Evolutionary conservation across 2,797 vertebrate species (phyloP), one percentile per base, ranked within the genome.

Genomic region (Tarsius wallacei): DNA sequence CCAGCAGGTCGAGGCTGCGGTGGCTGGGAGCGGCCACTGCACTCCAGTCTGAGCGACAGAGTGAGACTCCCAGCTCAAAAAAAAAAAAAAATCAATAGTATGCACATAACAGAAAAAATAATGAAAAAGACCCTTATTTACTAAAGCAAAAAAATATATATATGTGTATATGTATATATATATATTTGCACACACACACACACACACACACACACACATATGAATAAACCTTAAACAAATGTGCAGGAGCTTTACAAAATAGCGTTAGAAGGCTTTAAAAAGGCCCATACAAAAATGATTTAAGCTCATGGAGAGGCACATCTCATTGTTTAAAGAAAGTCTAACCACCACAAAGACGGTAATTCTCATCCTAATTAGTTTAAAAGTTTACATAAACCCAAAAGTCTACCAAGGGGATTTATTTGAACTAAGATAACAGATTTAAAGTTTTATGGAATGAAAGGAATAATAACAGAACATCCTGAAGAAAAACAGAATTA

Each of bases 271-370:
- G 17, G 33, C 24, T 66, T 36, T 17, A 16, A 78, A 91, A 87
- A 87, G 14, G 49, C 11, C 63, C 71, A 68, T 61, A 66, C 7
- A 74, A 92, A 86, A 77, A 59, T 68, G n/a, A 81, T 68, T 83
- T 80, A 87, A 96, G 21, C 68, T 86, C 77, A 94, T 78, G 47
- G 36, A 83, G 90, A 94, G 47, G 7, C 16, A 77, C 51, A 82
- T 3, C 11, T 91, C 19, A 66, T 70, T 94, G 64, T 88, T 87
- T 1, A 81, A 42, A 81, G 33, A 61, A 77, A 74, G 21, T 82
- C 49, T 71, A 80, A 80, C n/a, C 2, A 89, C 42, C 55, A 70
- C n/a, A 85, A 68, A 88, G 14, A 81, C 87, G 47, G 59, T 78
- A 53, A 55, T 70, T 92, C 13, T 76, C 9, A 91, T 33, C n/a